Evolutionary conservation across 2,888 invertebrate genomes (phyloP).

Genomic region (Atethmia centrago): DNA sequence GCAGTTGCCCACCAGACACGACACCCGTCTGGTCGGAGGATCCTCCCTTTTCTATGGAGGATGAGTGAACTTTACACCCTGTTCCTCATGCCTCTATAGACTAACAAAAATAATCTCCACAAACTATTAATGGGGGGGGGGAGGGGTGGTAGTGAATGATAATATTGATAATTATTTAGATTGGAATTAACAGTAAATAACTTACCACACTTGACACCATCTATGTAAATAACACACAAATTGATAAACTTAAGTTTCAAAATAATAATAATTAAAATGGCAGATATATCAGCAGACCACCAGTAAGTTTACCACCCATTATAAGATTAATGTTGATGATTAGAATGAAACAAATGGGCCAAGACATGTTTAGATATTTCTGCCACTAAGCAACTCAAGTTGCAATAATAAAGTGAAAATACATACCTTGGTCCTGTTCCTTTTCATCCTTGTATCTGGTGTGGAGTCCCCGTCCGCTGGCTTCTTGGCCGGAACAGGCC

Average conservation of each 20-base stretch:
- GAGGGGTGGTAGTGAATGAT: not conserved
- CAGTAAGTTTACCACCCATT: not conserved
- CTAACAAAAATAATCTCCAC: not conserved
- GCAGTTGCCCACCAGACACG: too few relatives aligned
- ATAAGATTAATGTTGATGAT: not conserved
- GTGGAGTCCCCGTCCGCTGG: slow-evolving; percentile 78
- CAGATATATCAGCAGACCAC: slow-evolving; percentile 9
- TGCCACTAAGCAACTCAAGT: not conserved
- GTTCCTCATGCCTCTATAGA: too few relatives aligned
- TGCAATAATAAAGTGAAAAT: not conserved
- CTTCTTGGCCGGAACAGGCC: slow-evolving; percentile 82
- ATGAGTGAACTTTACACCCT: too few relatives aligned
- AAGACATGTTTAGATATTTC: slow-evolving; percentile 6
- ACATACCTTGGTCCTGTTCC: slow-evolving; percentile 87
- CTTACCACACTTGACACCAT: slow-evolving; percentile 34
- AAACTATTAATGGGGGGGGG: too few relatives aligned
- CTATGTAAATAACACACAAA: slow-evolving; percentile 32
- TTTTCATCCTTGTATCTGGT: slow-evolving; percentile 85
- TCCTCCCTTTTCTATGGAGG: too few relatives aligned
- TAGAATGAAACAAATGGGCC: not conserved
- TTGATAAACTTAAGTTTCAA: not conserved
- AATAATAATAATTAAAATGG: not conserved
- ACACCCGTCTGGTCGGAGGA: too few relatives aligned
- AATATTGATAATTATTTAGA: not conserved
- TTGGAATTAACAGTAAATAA: not conserved